A percentile compares a stretch with the other conserved stretches of the same genome.
These are phyloP conservation scores for Sminthurinus signatus DNA, from an alignment of 1,140 invertebrate species.

Conservation along the genomic window DNA sequence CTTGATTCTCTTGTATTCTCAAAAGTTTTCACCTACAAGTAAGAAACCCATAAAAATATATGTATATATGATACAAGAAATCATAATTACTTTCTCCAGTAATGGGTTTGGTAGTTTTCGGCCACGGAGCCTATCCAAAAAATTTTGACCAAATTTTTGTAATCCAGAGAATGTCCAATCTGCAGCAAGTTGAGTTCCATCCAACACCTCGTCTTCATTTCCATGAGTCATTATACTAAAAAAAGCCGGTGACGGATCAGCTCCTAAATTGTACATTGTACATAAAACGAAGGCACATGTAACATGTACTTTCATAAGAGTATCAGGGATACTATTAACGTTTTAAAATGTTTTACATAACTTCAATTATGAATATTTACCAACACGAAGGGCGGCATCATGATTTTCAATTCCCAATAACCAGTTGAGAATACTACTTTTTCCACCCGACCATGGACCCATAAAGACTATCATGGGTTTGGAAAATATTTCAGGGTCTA, in stretches of 20 bases:
- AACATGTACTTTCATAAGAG: too few species aligned
- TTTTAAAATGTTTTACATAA: too few species aligned
- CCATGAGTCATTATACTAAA: conserved; percentile 90
- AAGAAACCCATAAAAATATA: not conserved
- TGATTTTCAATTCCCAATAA: conserved; percentile 79
- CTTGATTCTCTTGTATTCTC: too few species aligned
- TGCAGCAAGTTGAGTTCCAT: conserved; percentile 84
- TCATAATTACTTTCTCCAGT: conserved; percentile 74
- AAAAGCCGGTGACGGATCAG: conserved; percentile 85
- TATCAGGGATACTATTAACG: too few species aligned
- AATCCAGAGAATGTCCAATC: conserved; percentile 88
- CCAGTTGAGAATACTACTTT: conserved; percentile 91
- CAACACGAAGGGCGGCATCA: conserved; percentile 71
- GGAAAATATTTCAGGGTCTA: conserved; percentile 89
- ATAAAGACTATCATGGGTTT: conserved; percentile 87
- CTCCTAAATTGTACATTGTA: conserved; percentile 63
- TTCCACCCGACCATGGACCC: conserved; percentile 93
- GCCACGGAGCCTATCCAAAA: conserved; percentile 75
- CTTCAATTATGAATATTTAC: conserved; percentile 57
- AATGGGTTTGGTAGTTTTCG: conserved; percentile 72
- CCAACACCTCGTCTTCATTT: conserved; percentile 71
- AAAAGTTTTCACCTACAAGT: too few species aligned
- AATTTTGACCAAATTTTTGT: conserved; percentile 89
- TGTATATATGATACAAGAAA: not conserved
- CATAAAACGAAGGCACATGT: too few species aligned